Evolutionary conservation across 2,797 vertebrate species (phyloP).

Genomic region (Crossoptilon crossoptilon): DNA sequence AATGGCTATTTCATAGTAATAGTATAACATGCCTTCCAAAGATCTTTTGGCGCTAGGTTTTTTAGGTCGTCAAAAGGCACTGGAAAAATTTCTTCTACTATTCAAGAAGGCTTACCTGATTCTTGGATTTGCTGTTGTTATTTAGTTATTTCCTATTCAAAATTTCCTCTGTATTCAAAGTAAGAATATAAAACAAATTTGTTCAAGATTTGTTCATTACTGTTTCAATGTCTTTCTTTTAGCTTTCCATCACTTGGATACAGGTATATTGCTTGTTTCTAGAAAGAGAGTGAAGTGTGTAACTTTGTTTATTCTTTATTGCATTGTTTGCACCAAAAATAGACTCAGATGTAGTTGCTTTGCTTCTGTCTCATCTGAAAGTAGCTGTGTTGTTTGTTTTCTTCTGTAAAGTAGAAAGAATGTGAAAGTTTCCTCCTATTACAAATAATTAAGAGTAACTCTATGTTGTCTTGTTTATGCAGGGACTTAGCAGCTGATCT

Average conservation of each 20-base stretch:
- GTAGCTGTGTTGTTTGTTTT: not conserved
- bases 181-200: not conserved
- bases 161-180: not conserved
- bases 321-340: not conserved
- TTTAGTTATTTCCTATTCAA: not conserved
- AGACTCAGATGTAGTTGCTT: not conserved
- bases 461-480: conserved; percentile 23
- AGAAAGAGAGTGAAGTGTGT: not conserved
- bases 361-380: not conserved
- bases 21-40: not conserved
- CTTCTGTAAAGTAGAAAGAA: not conserved
- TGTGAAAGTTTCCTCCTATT: not conserved
- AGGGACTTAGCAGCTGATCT: conserved; percentile 92
- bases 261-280: conserved; percentile 83
- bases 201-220: conserved; percentile 56
- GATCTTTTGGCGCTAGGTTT: not conserved
- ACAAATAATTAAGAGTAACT: not conserved
- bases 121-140: not conserved
- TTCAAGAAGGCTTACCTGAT: not conserved
- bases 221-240: conserved; percentile 76
- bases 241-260: conserved; percentile 88
- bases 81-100: not conserved
- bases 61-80: not conserved
- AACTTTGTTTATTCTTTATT: not conserved
- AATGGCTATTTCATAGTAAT: not conserved